A percentile compares a stretch with the other conserved stretches of the same genome.
These are phyloP conservation scores for Callosobruchus maculatus DNA, from an alignment of 2,888 invertebrate genomes.

Conservation along the genomic window DNA sequence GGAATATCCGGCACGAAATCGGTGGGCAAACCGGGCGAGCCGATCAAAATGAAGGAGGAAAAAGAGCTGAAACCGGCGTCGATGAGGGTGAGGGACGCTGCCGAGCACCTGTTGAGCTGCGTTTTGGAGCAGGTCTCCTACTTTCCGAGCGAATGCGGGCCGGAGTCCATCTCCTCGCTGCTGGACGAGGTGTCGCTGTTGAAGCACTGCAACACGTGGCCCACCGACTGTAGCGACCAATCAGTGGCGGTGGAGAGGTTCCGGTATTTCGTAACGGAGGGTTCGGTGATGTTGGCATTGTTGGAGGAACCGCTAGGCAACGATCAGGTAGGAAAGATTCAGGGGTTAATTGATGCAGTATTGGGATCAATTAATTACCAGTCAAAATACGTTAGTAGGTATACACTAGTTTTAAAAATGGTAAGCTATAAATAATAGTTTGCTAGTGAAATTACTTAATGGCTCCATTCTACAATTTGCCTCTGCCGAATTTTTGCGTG, in stretches of 20 bases:
- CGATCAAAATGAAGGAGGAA: constrained; percentile 89
- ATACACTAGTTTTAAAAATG: no score
- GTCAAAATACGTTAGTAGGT: no score
- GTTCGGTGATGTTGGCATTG: constrained; percentile 81
- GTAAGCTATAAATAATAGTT: no score
- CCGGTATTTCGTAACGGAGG: constrained; percentile 88
- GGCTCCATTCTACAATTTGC: no score
- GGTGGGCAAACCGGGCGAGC: constrained; percentile 81
- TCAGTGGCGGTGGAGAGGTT: constrained; percentile 67
- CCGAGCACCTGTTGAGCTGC: constrained; percentile 86
- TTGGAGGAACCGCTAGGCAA: constrained; percentile 90
- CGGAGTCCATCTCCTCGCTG: constrained; percentile 79
- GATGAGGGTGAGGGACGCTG: constrained; percentile 95
- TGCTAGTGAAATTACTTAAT: no score
- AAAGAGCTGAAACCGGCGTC: constrained; percentile 96
- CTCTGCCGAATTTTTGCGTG: no score
- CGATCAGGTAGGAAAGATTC: constrained; percentile 37
- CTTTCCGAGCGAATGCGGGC: constrained; percentile 80
- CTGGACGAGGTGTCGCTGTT: constrained; percentile 83
- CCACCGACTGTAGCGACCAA: constrained; percentile 50
- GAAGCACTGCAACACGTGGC: constrained; percentile 67
- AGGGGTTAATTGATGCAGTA: no score
- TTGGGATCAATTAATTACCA: no score
- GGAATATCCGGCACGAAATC: constrained; percentile 96
- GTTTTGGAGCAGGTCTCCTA: constrained; percentile 89